Evolutionary conservation across 2,797 vertebrate genomes (phyloP).

Genomic region (Ctenopoma kingsleyae): DNA sequence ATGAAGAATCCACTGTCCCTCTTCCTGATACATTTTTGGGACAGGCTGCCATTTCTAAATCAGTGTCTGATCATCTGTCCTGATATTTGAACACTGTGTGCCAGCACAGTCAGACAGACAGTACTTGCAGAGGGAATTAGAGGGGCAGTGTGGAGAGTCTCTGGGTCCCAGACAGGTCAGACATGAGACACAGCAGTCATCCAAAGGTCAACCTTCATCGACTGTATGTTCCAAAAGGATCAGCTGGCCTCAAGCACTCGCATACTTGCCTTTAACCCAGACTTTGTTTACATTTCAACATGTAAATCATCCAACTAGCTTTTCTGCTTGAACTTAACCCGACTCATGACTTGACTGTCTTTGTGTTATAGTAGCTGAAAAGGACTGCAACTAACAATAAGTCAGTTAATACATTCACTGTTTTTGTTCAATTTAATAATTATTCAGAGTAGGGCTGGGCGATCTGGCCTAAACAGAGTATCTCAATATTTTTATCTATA

Average conservation of each 20-base stretch:
- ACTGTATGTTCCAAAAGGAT: conserved; percentile 46
- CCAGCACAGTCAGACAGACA: conserved; percentile 37
- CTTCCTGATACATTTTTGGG: conserved; percentile 43
- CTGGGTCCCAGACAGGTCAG: conserved; percentile 39
- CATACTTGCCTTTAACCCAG: conserved; percentile 9
- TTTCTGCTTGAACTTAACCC: background rate
- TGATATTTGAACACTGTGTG: conserved; percentile 24
- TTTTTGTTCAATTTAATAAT: background rate
- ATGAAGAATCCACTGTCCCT: conserved; percentile 44
- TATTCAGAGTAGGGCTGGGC: too few relatives aligned
- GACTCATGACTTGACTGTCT: background rate
- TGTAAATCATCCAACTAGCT: background rate
- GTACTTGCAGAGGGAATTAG: conserved; percentile 43
- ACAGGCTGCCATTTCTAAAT: conserved; percentile 53
- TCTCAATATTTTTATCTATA: too few relatives aligned
- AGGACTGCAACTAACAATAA: background rate
- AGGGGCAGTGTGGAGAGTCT: conserved; percentile 47
- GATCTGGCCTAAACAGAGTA: too few relatives aligned
- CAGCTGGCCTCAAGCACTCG: conserved; percentile 28
- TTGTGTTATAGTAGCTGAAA: background rate
- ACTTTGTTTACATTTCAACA: conserved; percentile 9
- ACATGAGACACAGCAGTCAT: conserved; percentile 45
- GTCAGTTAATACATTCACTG: background rate
- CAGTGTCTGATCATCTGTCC: conserved; percentile 43
- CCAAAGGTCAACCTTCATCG: conserved; percentile 59